phyloP scores from a whole-genome alignment of 2,113 vertebrate species.

The Cricetomys ansorgei region DNA sequence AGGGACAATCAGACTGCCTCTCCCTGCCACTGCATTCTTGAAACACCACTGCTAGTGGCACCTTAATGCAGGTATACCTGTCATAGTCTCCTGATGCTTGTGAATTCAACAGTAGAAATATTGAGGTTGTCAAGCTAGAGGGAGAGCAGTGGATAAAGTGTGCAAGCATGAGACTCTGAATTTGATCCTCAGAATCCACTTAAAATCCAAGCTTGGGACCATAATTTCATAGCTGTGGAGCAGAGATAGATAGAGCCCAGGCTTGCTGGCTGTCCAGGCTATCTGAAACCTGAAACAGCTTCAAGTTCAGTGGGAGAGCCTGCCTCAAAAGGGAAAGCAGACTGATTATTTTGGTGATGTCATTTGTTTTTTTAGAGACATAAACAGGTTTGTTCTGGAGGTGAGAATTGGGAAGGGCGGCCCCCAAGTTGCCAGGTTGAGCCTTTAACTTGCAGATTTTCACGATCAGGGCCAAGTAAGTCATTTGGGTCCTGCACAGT shows the following conservation, averaged over 20 bases:
- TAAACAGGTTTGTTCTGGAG: conserved; percentile 49
- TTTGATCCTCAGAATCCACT: not conserved
- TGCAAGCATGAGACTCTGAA: not conserved
- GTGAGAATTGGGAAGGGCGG: conserved; percentile 27
- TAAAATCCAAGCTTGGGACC: not conserved
- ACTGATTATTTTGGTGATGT: conserved; percentile 8
- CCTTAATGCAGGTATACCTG: not conserved
- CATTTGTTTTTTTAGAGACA: conserved; percentile 1
- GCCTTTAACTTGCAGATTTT: not conserved
- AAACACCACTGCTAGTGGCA: too few relatives aligned
- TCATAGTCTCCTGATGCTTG: not conserved
- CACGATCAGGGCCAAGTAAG: not conserved
- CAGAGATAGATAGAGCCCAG: not conserved
- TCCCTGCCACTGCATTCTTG: not conserved
- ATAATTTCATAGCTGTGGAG: not conserved
- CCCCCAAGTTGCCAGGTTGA: not conserved
- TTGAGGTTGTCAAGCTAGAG: not conserved
- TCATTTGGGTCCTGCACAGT: not conserved
- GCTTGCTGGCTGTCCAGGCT: too few relatives aligned
- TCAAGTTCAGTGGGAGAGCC: not conserved
- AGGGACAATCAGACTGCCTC: not conserved
- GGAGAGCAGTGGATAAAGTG: rapidly evolving
- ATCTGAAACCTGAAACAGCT: not conserved
- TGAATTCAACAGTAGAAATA: not conserved
- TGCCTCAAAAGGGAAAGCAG: not conserved